These are phyloP conservation scores for Psittacus erithacus DNA, from an alignment of 2,113 vertebrate genomes.

Conservation along the genomic window DNA sequence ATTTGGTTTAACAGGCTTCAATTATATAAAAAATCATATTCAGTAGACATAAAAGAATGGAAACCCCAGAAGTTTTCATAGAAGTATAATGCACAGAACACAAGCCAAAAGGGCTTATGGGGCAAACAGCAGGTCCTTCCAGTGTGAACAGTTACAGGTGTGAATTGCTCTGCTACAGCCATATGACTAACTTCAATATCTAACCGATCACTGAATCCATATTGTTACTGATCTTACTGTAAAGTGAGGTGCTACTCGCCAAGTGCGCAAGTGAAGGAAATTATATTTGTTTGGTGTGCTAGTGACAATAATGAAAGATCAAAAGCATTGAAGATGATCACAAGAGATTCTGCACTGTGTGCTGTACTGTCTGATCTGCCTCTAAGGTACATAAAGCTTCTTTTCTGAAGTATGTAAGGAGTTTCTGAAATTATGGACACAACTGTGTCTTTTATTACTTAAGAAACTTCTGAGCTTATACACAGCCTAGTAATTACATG, in stretches of 20 bases:
- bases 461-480: neutral
- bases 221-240: neutral
- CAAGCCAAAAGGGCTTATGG: neutral
- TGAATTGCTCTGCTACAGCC: neutral
- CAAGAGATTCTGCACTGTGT: neutral
- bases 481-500: neutral
- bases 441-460: neutral
- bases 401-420: neutral
- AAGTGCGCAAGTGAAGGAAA: neutral
- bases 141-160: neutral
- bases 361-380: neutral
- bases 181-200: neutral
- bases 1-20: neutral
- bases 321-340: neutral
- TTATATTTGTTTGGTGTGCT: neutral
- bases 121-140: neutral
- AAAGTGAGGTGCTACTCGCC: neutral
- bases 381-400: neutral
- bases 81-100: neutral
- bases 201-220: neutral
- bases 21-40: neutral
- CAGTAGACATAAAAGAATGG: neutral
- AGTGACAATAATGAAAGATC: neutral
- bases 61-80: accelerated
- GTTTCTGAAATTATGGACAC: neutral